Base-by-base conservation (phyloP, 1,140 invertebrate genomes). In the Drosophila jambulina region DNA sequence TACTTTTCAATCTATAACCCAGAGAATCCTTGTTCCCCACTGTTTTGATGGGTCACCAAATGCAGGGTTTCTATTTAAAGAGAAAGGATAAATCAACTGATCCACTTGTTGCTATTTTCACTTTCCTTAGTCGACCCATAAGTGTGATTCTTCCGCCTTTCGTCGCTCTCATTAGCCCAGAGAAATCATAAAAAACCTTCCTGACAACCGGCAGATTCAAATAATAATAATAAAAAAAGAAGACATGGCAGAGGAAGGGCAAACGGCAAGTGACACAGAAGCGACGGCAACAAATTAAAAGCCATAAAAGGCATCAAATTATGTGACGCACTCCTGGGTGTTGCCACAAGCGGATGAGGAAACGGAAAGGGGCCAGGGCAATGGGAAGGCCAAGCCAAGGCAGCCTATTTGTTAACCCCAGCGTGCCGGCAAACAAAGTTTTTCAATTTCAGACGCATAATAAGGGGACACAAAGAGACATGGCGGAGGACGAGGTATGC, bases 371-470 rank as follows among this genome's bases (percentile, higher is more conserved):
- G 21, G 19, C 10, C 12, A 17, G 38, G 43, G 61, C 9, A 15
- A 17, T 13, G 61, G 29, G 40, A 65, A 65, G 54, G n/a, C 51
- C 57, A 71, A 67, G 60, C 56, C 48, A 69, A 70, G 64, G 61
- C 65, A 78, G 77, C 84, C 84, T 88, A 87, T 87, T 87, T 87
- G 84, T 87, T 87, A 87, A 87, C 84, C 84, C 84, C 85, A 88
- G 74, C 85, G 78, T 69, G 85, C 74, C 70, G 77, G 81, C 85
- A 88, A 88, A 88, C 85, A 88, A 88, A 88, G 85, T 88, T 88
- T 88, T 88, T 88, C 85, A 88, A 88, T 88, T 88, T 88, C 85
- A 90, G 85, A 81, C 81, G 85, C 85, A 88, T 88, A 88, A 88
- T 88, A 90, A 85, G 84, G 67, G 68, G 80, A 59, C 85, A 82